phyloP scores from a whole-genome alignment of 2,888 invertebrate species.

The Pyralis farinalis region DNA sequence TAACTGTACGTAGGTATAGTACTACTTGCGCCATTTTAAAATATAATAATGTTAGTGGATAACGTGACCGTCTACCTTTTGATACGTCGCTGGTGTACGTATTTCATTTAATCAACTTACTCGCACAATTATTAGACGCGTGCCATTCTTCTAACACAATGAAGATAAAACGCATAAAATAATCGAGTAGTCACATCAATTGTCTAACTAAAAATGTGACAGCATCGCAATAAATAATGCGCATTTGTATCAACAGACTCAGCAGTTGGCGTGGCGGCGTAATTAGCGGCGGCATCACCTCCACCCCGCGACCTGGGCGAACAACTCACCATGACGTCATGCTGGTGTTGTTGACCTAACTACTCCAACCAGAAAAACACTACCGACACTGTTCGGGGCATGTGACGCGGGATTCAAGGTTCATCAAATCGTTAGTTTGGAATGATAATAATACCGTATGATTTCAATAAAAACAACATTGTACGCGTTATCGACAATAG shows the following conservation, averaged over 20 bases:
- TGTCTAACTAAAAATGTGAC: slow-evolving; percentile 6
- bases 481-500: no score
- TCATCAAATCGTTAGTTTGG: neutral
- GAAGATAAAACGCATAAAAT: neutral
- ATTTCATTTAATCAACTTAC: no score
- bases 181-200: neutral
- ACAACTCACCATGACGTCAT: slow-evolving; percentile 65
- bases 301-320: slow-evolving; percentile 58
- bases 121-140: no score
- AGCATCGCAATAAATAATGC: slow-evolving; percentile 25
- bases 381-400: slow-evolving; percentile 28
- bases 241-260: slow-evolving; percentile 45
- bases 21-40: no score
- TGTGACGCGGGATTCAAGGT: slow-evolving; percentile 11
- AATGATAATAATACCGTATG: no score
- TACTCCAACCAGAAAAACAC: slow-evolving; percentile 29
- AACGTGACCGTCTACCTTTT: no score
- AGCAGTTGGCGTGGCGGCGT: slow-evolving; percentile 44
- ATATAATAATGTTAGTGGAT: no score
- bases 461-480: no score
- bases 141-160: no score
- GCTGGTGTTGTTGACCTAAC: slow-evolving; percentile 63
- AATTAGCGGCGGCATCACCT: slow-evolving; percentile 54
- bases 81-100: no score
- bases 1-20: no score